phyloP scores from a whole-genome alignment of 2,113 vertebrate species.

The Takifugu bimaculatus region DNA sequence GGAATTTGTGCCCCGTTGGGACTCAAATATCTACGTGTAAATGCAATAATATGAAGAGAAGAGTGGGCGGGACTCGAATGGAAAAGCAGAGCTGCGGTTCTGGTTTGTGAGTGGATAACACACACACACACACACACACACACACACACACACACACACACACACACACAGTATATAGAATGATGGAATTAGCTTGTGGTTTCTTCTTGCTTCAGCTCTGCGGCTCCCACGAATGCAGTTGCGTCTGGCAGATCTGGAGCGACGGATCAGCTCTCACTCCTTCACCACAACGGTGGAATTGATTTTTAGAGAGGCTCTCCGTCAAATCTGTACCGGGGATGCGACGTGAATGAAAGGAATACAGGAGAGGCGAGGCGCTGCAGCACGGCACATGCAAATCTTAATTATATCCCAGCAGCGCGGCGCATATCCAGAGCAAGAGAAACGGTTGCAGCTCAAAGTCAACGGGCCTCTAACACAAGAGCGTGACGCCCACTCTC shows the following conservation, averaged over 20 bases:
- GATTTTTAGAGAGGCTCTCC: conserved; percentile 59
- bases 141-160: not conserved
- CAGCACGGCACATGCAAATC: conserved; percentile 69
- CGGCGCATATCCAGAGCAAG: conserved; percentile 48
- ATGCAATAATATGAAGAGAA: too few relatives aligned
- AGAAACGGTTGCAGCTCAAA: conserved; percentile 56
- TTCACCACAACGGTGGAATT: conserved; percentile 51
- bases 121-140: not conserved
- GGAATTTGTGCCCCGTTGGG: too few relatives aligned
- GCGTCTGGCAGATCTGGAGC: conserved; percentile 49
- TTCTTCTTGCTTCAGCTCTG: conserved; percentile 45
- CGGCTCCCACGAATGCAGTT: conserved; percentile 61
- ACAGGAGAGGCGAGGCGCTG: conserved; percentile 42
- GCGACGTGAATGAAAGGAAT: conserved; percentile 70
- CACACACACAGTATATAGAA: conserved; percentile 2
- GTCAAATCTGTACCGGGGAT: conserved; percentile 65
- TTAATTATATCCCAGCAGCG: conserved; percentile 62
- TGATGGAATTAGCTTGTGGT: conserved; percentile 44
- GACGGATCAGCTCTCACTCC: conserved; percentile 53
- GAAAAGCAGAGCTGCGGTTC: conserved; percentile 4
- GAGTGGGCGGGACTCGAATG: conserved; percentile 3
- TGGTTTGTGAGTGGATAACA: not conserved
- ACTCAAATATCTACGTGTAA: too few relatives aligned
- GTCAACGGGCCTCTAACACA: conserved; percentile 23
- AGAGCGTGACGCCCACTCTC: not conserved